These are phyloP conservation scores for Heterohyrax brucei DNA, from an alignment of 2,797 vertebrate species.

Conservation along the genomic window DNA sequence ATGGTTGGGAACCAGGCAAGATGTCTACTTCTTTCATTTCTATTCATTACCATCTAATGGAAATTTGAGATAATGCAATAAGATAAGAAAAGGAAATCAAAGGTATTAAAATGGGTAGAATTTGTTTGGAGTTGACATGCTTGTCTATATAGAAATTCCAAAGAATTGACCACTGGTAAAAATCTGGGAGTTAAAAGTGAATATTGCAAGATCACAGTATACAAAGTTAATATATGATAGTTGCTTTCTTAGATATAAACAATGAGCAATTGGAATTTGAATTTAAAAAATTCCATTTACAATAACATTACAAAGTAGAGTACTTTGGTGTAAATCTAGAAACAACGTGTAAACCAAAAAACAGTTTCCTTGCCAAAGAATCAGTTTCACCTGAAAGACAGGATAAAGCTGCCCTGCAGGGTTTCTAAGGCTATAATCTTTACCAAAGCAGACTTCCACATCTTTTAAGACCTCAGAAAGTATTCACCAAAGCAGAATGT, in stretches of 20 bases:
- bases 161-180: neutral
- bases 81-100: neutral
- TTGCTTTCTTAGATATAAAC: neutral
- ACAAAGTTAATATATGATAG: neutral
- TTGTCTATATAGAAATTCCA: neutral
- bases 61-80: neutral
- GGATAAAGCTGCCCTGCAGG: too few species aligned
- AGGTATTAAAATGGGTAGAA: neutral
- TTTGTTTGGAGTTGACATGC: neutral
- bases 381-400: too few species aligned
- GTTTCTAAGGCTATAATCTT: too few species aligned
- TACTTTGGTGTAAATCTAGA: too few species aligned
- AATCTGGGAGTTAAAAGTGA: neutral
- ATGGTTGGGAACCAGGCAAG: neutral
- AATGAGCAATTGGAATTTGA: neutral
- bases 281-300: neutral
- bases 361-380: too few species aligned
- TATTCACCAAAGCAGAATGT: too few species aligned
- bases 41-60: neutral
- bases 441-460: too few species aligned
- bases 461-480: too few species aligned
- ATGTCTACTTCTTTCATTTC: neutral
- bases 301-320: too few species aligned
- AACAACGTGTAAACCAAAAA: too few species aligned
- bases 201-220: neutral